Evolutionary conservation across 2,797 vertebrate genomes (phyloP).

Genomic region (Anas capensis): DNA sequence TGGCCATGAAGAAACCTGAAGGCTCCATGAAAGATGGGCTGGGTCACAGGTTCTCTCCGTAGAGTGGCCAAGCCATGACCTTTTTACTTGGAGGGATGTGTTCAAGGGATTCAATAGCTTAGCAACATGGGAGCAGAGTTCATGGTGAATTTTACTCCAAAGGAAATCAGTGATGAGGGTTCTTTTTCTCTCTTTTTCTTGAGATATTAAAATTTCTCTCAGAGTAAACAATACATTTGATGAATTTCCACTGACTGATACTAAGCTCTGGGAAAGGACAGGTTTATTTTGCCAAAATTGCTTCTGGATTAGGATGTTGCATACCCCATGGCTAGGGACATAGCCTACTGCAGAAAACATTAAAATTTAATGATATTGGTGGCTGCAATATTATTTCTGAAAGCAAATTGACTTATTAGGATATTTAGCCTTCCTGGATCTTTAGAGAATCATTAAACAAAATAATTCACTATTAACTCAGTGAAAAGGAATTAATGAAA

Average conservation of each 20-base stretch:
- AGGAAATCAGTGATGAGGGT: background rate
- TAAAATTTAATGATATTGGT: constrained; percentile 38
- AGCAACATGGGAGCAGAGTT: background rate
- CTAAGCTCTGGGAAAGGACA: constrained; percentile 17
- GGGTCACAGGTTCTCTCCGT: background rate
- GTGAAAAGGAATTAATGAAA: constrained; percentile 63
- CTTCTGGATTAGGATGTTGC: background rate
- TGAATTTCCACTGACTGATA: background rate
- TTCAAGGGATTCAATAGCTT: background rate
- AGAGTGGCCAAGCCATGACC: background rate
- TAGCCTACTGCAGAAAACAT: constrained; percentile 34
- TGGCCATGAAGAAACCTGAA: background rate
- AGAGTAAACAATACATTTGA: background rate
- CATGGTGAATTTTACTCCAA: background rate
- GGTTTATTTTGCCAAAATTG: constrained; percentile 28
- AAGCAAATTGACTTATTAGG: constrained; percentile 27
- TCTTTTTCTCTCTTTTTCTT: background rate
- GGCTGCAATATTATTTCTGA: constrained; percentile 37
- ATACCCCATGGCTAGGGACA: background rate
- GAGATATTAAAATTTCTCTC: background rate
- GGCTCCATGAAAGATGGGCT: background rate
- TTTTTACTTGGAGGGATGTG: background rate
- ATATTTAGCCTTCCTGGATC: constrained; percentile 8
- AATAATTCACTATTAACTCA: constrained; percentile 33
- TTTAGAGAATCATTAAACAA: constrained; percentile 62